A percentile compares a stretch with the other conserved stretches of the same genome.
Conservation (phyloP, 2,113 vertebrate species). For the Muscicapa adusta region DNA sequence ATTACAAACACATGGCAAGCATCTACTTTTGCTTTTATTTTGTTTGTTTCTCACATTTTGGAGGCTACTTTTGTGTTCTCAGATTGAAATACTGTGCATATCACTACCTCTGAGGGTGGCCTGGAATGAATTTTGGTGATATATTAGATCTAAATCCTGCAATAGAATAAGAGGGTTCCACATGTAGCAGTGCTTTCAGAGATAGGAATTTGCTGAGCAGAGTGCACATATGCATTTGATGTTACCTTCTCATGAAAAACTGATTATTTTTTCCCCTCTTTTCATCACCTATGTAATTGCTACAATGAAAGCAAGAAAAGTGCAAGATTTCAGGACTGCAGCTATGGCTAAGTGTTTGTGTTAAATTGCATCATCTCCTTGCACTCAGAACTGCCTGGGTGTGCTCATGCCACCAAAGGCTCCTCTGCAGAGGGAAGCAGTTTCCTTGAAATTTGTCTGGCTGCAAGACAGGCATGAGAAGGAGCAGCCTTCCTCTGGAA, state of each 20-base stretch:
- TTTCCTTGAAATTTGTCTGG: background rate
- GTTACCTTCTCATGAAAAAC: background rate
- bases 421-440: background rate
- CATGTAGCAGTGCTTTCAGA: background rate
- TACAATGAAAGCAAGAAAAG: background rate
- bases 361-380: background rate
- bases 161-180: background rate
- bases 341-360: background rate
- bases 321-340: background rate
- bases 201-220: background rate
- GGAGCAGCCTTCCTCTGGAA: background rate
- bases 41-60: background rate
- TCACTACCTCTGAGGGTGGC: background rate
- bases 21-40: slow-evolving; percentile 9
- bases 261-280: fast-evolving
- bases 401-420: background rate
- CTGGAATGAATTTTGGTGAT: background rate
- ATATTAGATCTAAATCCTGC: background rate
- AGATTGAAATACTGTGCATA: background rate
- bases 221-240: background rate
- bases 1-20: background rate
- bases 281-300: background rate
- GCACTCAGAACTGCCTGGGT: background rate
- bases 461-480: background rate
- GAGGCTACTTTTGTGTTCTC: background rate